Base-by-base conservation (phyloP, 2,113 vertebrate species). In the Tiliqua scincoides region DNA sequence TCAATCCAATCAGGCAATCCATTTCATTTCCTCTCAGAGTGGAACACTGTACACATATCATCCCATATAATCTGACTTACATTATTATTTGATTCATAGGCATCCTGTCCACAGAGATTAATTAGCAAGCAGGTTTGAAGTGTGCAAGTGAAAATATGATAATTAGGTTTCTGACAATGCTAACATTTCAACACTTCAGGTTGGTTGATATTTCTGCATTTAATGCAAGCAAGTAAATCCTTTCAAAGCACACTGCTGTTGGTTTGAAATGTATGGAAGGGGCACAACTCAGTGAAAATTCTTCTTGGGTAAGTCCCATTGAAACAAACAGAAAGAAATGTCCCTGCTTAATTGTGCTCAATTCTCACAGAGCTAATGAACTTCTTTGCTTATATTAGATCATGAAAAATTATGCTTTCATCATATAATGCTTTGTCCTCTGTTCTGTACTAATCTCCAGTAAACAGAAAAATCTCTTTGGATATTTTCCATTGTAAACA, bases 71-170 rank as follows among this genome's bases (percentile, higher is more conserved):
- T 94, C 93, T 93, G 87, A 91, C 59, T 95, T 90, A 91, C 86
- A 86, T 91, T 94, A 91, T 85, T 88, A 84, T 94, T 90, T 93
- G 91, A 93, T 91, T 87, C 92, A 88, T 93, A 93, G 72, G 62
- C 88, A 88, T 93, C 74, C 88, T 93, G 88, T 93, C 92, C 90
- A 93, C 84, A 90, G 89, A 95, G 88, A 94, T 94, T 94, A 95
- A 95, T 94, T 94, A 92, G 89, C 92, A 90, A 81, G 92, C 86
- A 94, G 87, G 43, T 91, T 85, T 95, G 92, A 95, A 93, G 79
- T 93, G 86, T 92, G 86, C 86, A 94, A 95, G 88, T 91, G 93
- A 93, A 96, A 94, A 94, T 93, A 92, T 93, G 90, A 91, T 91
- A 91, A 95, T 93, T 92, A 92, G 65, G 91, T 93, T 85, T 92